Percentiles rank a stretch among this genome's conserved stretches.
Evolutionary conservation across 2,797 vertebrate species (phyloP).

Genomic region (Pristis pectinata): DNA sequence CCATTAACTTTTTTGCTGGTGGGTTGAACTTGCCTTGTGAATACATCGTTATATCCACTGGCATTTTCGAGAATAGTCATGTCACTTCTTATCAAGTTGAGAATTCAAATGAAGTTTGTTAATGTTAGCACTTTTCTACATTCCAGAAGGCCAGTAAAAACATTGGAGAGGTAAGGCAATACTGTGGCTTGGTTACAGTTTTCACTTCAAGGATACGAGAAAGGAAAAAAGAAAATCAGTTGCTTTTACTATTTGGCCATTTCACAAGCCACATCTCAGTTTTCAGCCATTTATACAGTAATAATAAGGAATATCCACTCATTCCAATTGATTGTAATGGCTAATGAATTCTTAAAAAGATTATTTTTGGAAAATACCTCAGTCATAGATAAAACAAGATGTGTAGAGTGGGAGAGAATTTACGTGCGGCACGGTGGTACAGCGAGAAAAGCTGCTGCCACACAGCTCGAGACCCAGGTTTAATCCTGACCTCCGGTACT

Average conservation of each 20-base stretch:
- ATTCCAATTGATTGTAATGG: neutral
- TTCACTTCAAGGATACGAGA: neutral
- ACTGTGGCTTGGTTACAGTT: neutral
- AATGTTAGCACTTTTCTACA: neutral
- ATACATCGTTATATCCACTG: neutral
- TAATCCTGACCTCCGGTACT: too few relatives aligned
- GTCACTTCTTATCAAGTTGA: conserved; percentile 14
- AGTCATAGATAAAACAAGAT: neutral
- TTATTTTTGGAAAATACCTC: neutral
- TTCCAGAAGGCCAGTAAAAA: neutral
- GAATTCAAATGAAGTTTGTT: neutral
- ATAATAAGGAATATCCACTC: neutral
- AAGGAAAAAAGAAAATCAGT: neutral
- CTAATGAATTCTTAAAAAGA: neutral
- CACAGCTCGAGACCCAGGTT: too few relatives aligned
- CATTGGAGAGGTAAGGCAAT: neutral
- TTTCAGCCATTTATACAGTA: neutral
- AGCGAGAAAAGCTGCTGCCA: too few relatives aligned
- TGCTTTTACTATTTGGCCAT: neutral
- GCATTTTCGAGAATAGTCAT: neutral
- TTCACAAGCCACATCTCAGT: neutral
- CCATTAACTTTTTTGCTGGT: neutral
- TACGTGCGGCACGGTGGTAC: too few relatives aligned
- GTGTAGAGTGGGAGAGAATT: neutral
- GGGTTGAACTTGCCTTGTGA: neutral